Evolutionary conservation across 2,113 vertebrate species (phyloP).

Genomic region (Aramus guarauna): DNA sequence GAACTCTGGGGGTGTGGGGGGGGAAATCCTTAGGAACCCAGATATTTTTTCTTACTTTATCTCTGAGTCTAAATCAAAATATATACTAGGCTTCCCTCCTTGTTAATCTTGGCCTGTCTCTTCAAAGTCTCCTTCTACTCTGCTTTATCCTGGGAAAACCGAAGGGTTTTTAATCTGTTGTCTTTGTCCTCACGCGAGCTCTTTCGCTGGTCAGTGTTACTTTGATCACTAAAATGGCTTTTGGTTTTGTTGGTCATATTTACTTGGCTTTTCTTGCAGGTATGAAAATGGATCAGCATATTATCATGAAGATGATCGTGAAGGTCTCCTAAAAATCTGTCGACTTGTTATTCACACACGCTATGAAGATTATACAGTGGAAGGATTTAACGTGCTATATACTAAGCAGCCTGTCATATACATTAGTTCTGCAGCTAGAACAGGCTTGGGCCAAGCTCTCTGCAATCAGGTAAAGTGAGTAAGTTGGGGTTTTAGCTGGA

Average conservation of each 20-base stretch:
- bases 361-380: slow-evolving; percentile 89
- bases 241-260: neutral
- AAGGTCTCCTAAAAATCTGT: slow-evolving; percentile 90
- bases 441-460: slow-evolving; percentile 90
- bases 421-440: slow-evolving; percentile 87
- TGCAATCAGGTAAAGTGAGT: slow-evolving; percentile 86
- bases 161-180: neutral
- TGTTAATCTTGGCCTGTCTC: neutral
- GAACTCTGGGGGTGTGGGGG: too few relatives aligned
- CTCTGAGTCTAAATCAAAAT: neutral
- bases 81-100: neutral
- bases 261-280: slow-evolving; percentile 67
- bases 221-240: neutral
- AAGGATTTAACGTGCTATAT: slow-evolving; percentile 84
- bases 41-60: neutral
- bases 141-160: neutral
- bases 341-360: slow-evolving; percentile 87
- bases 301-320: slow-evolving; percentile 93
- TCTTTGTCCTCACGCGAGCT: neutral
- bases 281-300: slow-evolving; percentile 96
- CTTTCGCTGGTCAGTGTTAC: neutral
- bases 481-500: neutral
- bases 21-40: neutral
- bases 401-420: slow-evolving; percentile 89
- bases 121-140: neutral